phyloP scores from a whole-genome alignment of 2,888 invertebrate species.

The Caenorhabditis angaria region DNA sequence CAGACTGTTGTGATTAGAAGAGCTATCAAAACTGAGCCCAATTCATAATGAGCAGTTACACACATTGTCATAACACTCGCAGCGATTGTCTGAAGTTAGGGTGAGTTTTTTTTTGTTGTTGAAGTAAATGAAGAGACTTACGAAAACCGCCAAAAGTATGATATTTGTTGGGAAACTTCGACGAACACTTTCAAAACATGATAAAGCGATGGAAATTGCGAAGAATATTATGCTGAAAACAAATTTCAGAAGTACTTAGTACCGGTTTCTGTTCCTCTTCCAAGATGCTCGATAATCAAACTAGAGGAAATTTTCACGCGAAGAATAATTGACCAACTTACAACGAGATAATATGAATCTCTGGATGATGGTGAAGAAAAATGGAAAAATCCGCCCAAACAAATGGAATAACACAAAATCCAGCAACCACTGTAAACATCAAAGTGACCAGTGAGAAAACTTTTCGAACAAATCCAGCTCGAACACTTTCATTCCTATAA shows the following conservation, averaged over 20 bases:
- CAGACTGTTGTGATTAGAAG: conserved; percentile 62
- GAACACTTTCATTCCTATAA: conserved; percentile 60
- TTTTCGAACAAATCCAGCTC: conserved; percentile 65
- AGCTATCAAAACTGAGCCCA: conserved; percentile 57
- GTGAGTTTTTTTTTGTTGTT: not conserved
- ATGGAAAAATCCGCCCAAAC: conserved; percentile 26
- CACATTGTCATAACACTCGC: conserved; percentile 65
- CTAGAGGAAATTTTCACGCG: not conserved
- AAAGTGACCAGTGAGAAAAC: conserved; percentile 64
- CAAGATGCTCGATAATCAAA: no score
- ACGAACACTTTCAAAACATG: conserved; percentile 74
- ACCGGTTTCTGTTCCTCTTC: no score
- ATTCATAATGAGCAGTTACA: conserved; percentile 58
- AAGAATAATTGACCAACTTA: conserved; percentile 13
- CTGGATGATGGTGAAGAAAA: conserved; percentile 23
- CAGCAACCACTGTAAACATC: conserved; percentile 64
- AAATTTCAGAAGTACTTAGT: not conserved
- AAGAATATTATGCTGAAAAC: conserved; percentile 71
- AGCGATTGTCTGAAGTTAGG: conserved; percentile 52
- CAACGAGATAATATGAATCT: conserved; percentile 38
- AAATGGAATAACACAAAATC: conserved; percentile 63
- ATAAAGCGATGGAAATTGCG: conserved; percentile 74
- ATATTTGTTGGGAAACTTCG: conserved; percentile 74
- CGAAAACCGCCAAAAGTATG: conserved; percentile 72
- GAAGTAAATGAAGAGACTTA: conserved; percentile 16